Evolutionary conservation across 2,113 vertebrate species (phyloP), one percentile per base, ranked within the genome.

Genomic region (Anser cygnoides): DNA sequence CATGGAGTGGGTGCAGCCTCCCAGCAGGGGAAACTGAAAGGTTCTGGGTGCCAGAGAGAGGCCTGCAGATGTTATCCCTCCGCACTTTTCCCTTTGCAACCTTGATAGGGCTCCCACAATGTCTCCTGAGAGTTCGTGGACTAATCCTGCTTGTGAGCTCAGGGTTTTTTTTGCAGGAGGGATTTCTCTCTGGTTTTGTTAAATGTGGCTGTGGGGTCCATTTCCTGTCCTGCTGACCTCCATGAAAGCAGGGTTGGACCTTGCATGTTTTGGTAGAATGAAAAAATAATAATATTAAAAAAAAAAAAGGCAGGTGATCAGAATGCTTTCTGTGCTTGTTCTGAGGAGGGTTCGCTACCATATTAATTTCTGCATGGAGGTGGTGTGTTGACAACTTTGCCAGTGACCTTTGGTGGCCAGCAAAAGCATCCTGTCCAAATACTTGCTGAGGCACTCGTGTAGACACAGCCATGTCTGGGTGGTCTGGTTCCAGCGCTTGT

Each of bases 1-100:
- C 0, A 0, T 66, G 52, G n/a, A 21, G 13, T 0, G 0, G 33
- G 33, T 71, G 31, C 67, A 55, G 62, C 49, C 43, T 73, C 72
- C 44, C 26, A 26, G 13, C 5, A 46, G 62, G 59, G 33, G 39
- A 55, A 72, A 20, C 35, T 26, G 22, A n/a, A 50, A 21, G 46
- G 52, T 19, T 28, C 44, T 55, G 62, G 37, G 18, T 66, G 43
- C 22, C 31, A 49, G 33, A 66, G 41, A 66, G 11, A 1, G 67
- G 21, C 28, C 50, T 89, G 46, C 50, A 70, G 33, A 4, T 59
- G 8, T 43, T 29, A 20, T 52, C 77, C 65, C 86, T 18, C 22
- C 10, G 44, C 62, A 20, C 35, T 84, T 93, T 75, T 85, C 44
- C 13, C 41, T 10, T 35, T 49, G 66, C 61, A 59, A 58, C 11